phyloP scores from a whole-genome alignment of 2,888 invertebrate species.

The Ennomos fuscantarius region DNA sequence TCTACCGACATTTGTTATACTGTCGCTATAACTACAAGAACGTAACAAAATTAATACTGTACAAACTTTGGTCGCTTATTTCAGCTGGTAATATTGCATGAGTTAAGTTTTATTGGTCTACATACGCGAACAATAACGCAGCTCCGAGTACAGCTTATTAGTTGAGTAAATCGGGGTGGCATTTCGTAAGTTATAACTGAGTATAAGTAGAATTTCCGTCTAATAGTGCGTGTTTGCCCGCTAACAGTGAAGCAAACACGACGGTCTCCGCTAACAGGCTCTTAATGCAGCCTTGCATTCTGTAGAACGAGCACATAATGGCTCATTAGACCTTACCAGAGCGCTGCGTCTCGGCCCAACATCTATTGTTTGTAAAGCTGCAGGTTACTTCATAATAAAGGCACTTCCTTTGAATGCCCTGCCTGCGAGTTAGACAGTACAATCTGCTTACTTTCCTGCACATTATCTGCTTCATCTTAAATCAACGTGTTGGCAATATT shows the following conservation, averaged over 20 bases:
- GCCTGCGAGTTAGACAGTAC: conserved; percentile 45
- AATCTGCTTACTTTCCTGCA: conserved; percentile 31
- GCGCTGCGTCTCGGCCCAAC: conserved; percentile 56
- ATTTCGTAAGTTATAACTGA: conserved; percentile 22
- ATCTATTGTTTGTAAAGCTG: conserved; percentile 74
- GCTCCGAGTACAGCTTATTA: conserved; percentile 22
- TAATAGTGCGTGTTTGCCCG: conserved; percentile 50
- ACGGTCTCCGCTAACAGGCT: conserved; percentile 54
- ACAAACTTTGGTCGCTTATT: conserved; percentile 35
- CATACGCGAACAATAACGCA: conserved; percentile 17
- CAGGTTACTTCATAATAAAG: conserved; percentile 72
- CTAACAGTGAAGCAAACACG: conserved; percentile 51
- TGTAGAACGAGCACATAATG: conserved; percentile 64
- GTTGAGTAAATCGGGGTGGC: conserved; percentile 14
- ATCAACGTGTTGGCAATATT: conserved; percentile 12
- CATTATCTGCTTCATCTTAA: conserved; percentile 16
- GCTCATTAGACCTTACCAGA: conserved; percentile 77
- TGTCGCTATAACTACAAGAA: conserved; percentile 19
- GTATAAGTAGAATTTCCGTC: conserved; percentile 30
- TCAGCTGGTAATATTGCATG: conserved; percentile 12
- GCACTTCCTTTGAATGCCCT: conserved; percentile 67
- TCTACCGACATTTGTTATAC: conserved; percentile 38
- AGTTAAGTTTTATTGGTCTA: conserved; percentile 24
- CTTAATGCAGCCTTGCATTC: conserved; percentile 51
- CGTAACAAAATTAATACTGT: conserved; percentile 31